Base-by-base conservation (phyloP, 2,113 vertebrate species). In the Hypanus sabinus region DNA sequence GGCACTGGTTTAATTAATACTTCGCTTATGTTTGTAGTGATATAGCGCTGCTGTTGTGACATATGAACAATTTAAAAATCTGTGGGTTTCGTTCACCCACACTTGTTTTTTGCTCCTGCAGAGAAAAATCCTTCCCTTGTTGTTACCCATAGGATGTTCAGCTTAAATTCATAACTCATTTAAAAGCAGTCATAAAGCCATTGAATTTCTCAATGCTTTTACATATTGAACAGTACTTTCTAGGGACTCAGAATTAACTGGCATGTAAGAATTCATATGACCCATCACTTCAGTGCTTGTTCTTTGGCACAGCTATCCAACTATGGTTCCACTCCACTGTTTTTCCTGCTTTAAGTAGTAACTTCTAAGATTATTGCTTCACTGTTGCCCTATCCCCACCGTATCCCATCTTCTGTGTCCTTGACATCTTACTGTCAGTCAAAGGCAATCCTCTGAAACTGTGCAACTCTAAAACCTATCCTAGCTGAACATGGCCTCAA, bases 21-120 rank as follows among this genome's bases (percentile, higher is more conserved):
- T 94, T 94, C 46, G 55, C 24, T 75, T 24, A 55, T 75, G 70
- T 30, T 94, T 76, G 70, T 76, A 70, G 38, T 76, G 93, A 62
- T 94, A 30, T 18, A 55, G 46, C n/a, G 38, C 4, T 60, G 90
- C 60, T 76, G 36, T 18, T 27, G 33, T 57, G 10, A 20, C 46
- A 57, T 33, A 62, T 7, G 85, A 88, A 88, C 85, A 88, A 65
- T 62, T 62, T 87, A 60, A 24, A 87, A 33, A 65, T 36, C n/a
- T 90, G 85, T 33, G 85, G 60, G 60, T n/a, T 65, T n/a, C 12
- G 12, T 6, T n/a, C 85, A 20, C 30, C 27, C 60, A n/a, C 57
- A 65, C 16, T 65, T 88, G 85, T 88, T 88, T 46, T 73, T 88
- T 14, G 57, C 57, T 88, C 85, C n/a, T 65, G 30, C 16, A 68